Conservation (phyloP, 2,113 vertebrate genomes). For the Scophthalmus maximus region DNA sequence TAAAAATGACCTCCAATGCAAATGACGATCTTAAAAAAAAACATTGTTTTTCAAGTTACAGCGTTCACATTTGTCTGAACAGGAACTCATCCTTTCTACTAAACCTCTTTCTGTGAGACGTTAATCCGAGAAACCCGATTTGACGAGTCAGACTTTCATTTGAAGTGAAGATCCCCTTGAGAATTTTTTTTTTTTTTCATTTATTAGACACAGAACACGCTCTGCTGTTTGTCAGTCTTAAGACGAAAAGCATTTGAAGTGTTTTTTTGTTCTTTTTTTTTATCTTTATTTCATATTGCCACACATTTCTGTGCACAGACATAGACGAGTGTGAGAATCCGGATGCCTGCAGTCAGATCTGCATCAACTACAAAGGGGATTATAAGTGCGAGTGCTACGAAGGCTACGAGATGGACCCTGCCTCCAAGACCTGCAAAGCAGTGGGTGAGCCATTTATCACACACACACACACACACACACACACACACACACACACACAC, state of each 20-base stretch:
- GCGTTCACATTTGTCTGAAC: not conserved
- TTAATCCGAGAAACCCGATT: conserved; percentile 3
- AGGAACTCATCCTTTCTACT: not conserved
- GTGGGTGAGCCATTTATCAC: conserved; percentile 86
- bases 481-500: conserved; percentile 10
- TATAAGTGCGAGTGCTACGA: conserved; percentile 98
- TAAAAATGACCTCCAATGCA: no score
- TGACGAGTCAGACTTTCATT: conserved; percentile 2
- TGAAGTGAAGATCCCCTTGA: not conserved
- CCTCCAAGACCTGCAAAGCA: conserved; percentile 96
- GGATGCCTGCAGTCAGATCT: conserved; percentile 97
- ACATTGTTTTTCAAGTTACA: not conserved
- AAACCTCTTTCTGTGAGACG: not conserved
- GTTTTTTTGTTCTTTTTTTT: not conserved
- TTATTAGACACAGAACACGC: not conserved
- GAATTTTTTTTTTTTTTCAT: not conserved
- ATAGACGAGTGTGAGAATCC: conserved; percentile 98
- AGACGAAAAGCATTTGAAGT: not conserved
- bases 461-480: conserved; percentile 10
- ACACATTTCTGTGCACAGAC: conserved; percentile 83
- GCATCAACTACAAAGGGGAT: conserved; percentile 98
- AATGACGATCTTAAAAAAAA: no score
- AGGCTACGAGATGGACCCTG: conserved; percentile 96
- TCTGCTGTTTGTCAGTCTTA: conserved; percentile 5
- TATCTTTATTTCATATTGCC: not conserved